Evolutionary conservation across 2,113 vertebrate genomes (phyloP), one percentile per base, ranked within the genome.

Genomic region (Miniopterus natalensis): DNA sequence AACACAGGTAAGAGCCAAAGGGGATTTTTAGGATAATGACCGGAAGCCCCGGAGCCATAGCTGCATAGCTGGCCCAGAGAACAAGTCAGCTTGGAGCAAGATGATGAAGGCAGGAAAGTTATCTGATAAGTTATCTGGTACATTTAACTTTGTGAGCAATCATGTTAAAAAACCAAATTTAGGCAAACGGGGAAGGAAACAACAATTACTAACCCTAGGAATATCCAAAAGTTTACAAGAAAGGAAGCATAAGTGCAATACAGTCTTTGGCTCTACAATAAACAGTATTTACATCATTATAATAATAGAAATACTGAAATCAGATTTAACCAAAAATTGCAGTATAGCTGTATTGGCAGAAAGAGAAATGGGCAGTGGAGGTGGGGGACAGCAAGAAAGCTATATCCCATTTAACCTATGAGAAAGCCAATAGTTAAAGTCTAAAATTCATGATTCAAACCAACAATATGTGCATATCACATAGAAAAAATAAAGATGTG

Each of bases 271-370:
- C 29, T 91, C 61, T 93, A 31, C 59, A 84, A 23, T 70, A 25
- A 87, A 84, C 8, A 61, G 53, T 73, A 77, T 65, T 95, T 94
- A 73, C 40, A 73, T 17, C 79, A 20, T 73, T n/a, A 79, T 84
- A 53, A 68, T 27, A 94, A 80, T 57, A 61, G 29, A 71, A 95
- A 84, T 55, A 86, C 11, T 74, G 29, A 79, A 88, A 88, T 70
- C 2, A 8, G 3, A 95, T 63, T 93, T 93, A 95, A 93, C 25
- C 25, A 95, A 79, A 59, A 84, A 55, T 84, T 63, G 73, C 6
- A 87, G 45, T 13, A 55, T 84, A 65, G 73, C 6, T 74, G 40
- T 13, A 68, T 36, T 61, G 51, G 45, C 47, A 93, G n/a, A 93
- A 87, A 73, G 36, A 63, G 10, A 18, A 55, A 2, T 53, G 20